Conservation (phyloP, 2,113 vertebrate species). For the Tretioscincus oriximinensis region DNA sequence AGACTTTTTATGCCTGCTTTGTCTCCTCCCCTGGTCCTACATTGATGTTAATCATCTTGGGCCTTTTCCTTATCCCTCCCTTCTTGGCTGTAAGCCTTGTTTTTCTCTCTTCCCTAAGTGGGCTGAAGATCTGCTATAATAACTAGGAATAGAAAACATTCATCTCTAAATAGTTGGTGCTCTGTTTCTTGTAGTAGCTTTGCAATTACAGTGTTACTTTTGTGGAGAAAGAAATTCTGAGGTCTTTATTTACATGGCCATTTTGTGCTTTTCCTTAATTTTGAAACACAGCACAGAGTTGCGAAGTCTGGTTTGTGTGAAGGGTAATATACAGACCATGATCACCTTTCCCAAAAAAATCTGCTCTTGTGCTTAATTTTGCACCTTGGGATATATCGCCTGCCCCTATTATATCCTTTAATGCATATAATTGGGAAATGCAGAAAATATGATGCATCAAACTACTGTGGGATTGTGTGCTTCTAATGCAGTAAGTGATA, state of each 20-base stretch:
- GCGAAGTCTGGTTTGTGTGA: neutral
- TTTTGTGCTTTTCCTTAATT: neutral
- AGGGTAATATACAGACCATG: neutral
- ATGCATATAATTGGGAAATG: neutral
- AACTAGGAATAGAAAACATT: neutral
- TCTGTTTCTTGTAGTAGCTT: neutral
- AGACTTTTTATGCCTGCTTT: neutral
- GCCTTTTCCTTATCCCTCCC: accelerated
- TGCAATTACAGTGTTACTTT: no score
- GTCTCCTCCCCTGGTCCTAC: neutral
- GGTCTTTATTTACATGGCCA: neutral
- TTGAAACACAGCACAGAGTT: neutral
- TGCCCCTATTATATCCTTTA: neutral
- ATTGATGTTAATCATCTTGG: neutral
- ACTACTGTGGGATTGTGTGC: neutral
- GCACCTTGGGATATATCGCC: neutral
- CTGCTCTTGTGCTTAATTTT: neutral
- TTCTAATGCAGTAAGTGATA: neutral
- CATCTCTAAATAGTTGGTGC: neutral
- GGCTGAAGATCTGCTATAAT: neutral
- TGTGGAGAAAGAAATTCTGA: neutral
- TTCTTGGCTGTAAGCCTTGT: neutral
- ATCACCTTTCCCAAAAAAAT: neutral
- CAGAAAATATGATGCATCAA: neutral
- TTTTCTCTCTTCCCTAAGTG: neutral